These are phyloP conservation scores for Cheilosia pagana DNA, from an alignment of 2,888 invertebrate genomes.

Conservation along the genomic window DNA sequence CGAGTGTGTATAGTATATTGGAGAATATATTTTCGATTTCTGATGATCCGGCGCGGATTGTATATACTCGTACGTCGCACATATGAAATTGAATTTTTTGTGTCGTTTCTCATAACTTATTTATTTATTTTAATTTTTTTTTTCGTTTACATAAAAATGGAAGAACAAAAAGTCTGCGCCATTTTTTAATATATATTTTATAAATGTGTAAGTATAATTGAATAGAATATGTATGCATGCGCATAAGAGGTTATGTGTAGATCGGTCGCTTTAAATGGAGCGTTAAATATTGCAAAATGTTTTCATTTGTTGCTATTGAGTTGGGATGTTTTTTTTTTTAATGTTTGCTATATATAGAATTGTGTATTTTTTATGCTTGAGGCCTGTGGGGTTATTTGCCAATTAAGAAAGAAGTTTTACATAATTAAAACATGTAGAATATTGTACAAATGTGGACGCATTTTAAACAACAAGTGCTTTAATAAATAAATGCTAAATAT, in stretches of 20 bases:
- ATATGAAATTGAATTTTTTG: slow-evolving; percentile 8
- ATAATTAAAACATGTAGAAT: no score
- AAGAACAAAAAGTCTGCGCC: neutral
- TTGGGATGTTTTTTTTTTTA: neutral
- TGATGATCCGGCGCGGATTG: slow-evolving; percentile 41
- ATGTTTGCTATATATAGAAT: neutral
- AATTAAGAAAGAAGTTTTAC: no score
- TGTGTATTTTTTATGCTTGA: neutral
- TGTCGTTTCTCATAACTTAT: slow-evolving; percentile 27
- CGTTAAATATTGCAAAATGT: slow-evolving; percentile 38
- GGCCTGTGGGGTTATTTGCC: neutral
- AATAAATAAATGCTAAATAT: no score
- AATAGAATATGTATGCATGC: neutral
- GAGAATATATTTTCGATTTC: slow-evolving; percentile 52
- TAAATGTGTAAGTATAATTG: slow-evolving; percentile 9
- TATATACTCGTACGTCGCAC: slow-evolving; percentile 1
- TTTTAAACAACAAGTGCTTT: no score
- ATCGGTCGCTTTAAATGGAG: slow-evolving; percentile 22
- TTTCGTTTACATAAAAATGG: slow-evolving; percentile 4
- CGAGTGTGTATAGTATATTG: slow-evolving; percentile 21
- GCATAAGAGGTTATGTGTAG: neutral
- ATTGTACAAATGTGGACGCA: no score
- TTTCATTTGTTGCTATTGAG: slow-evolving; percentile 7
- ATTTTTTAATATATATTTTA: slow-evolving; percentile 27
- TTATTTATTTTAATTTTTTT: slow-evolving; percentile 21